A percentile compares a stretch with the other conserved stretches of the same genome.
Conservation (phyloP, 2,797 vertebrate species). For the Alectoris magna region DNA sequence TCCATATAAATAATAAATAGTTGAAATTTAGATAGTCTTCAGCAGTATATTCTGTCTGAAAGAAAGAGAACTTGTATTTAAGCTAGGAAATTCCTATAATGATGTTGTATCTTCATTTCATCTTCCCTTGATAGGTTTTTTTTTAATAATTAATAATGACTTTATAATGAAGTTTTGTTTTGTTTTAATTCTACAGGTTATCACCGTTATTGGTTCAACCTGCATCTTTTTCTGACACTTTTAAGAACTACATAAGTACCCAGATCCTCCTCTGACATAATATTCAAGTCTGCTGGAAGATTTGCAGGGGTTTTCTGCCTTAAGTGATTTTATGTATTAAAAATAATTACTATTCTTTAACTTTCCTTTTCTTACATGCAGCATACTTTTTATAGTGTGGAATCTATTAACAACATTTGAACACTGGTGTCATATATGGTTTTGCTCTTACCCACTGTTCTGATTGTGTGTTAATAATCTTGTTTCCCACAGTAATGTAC, state of each 20-base stretch:
- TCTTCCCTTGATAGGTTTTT: not conserved
- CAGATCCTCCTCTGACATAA: not conserved
- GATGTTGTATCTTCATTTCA: not conserved
- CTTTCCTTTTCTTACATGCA: not conserved
- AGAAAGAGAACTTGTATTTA: not conserved
- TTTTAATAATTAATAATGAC: not conserved
- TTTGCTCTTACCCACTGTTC: not conserved
- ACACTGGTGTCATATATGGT: rapidly evolving
- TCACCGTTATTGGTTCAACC: not conserved
- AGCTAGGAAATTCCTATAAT: not conserved
- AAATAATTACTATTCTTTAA: not conserved
- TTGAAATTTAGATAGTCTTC: not conserved
- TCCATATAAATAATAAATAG: not conserved
- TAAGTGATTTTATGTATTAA: not conserved
- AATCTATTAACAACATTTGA: not conserved
- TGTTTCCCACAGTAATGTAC: not conserved
- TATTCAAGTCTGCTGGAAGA: not conserved
- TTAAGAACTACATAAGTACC: not conserved
- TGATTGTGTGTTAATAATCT: not conserved
- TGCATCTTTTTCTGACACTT: not conserved
- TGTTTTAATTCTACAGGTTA: not conserved
- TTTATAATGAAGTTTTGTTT: not conserved
- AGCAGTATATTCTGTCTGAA: not conserved
- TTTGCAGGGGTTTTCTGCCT: not conserved
- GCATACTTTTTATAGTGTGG: not conserved